phyloP scores from a whole-genome alignment of 1,140 invertebrate genomes.

The Chionoecetes opilio region DNA sequence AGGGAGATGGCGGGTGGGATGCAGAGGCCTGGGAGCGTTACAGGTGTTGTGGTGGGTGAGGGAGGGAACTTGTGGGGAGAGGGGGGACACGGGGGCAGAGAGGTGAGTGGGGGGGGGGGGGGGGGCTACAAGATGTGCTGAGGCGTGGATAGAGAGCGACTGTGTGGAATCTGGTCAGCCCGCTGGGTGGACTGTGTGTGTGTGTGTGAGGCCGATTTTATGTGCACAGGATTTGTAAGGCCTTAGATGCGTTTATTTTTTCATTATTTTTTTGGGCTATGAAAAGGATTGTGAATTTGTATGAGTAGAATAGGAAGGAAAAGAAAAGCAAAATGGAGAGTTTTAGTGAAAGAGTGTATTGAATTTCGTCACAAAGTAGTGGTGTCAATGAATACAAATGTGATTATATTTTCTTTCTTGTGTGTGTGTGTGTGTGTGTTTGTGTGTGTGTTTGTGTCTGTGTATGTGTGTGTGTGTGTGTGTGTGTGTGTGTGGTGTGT shows the following conservation, averaged over 20 bases:
- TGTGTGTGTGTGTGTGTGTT: not conserved
- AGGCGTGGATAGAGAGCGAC: not conserved
- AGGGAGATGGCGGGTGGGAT: not conserved
- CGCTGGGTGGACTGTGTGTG: not conserved
- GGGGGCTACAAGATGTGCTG: not conserved
- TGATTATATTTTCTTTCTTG: not conserved
- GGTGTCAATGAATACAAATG: conserved; percentile 29
- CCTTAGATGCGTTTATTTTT: too few relatives aligned
- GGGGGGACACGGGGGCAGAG: too few relatives aligned
- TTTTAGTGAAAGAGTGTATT: not conserved
- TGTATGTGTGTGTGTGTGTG: too few relatives aligned
- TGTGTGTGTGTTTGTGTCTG: too few relatives aligned
- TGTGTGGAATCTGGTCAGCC: too few relatives aligned
- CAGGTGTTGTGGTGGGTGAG: not conserved
- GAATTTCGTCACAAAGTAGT: not conserved
- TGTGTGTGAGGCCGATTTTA: not conserved
- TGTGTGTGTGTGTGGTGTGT: too few relatives aligned
- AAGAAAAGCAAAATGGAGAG: not conserved
- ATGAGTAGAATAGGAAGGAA: too few relatives aligned
- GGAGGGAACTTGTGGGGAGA: not conserved
- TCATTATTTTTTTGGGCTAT: too few relatives aligned
- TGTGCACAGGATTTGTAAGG: not conserved
- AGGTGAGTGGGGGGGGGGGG: not conserved
- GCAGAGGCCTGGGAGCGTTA: not conserved
- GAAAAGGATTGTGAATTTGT: not conserved